Conservation (phyloP, 2,113 vertebrate species). For the Vidua chalybeata region DNA sequence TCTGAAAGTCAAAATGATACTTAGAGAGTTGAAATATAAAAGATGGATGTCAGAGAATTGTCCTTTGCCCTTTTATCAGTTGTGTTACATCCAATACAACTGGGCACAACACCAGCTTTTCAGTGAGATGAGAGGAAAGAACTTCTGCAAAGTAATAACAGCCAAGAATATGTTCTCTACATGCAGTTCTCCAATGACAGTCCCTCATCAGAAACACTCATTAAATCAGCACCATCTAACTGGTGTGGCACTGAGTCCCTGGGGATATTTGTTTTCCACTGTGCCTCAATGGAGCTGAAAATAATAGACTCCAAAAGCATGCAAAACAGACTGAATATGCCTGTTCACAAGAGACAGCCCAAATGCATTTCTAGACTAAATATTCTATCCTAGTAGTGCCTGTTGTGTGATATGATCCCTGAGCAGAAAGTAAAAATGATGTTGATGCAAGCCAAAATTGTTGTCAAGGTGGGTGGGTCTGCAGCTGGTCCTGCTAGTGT, state of each 20-base stretch:
- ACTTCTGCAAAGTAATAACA: not conserved
- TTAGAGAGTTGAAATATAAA: not conserved
- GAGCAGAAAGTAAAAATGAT: not conserved
- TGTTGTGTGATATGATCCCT: not conserved
- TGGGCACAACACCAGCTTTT: accelerated
- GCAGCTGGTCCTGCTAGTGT: not conserved
- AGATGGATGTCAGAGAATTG: not conserved
- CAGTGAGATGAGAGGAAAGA: not conserved
- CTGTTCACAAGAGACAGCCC: not conserved
- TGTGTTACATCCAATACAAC: not conserved
- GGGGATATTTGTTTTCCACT: not conserved
- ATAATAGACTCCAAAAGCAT: not conserved
- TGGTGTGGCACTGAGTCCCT: not conserved
- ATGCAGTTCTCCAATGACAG: not conserved
- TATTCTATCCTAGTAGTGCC: not conserved
- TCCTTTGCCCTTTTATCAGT: not conserved
- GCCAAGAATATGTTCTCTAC: not conserved
- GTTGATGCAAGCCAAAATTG: not conserved
- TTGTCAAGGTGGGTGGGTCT: not conserved
- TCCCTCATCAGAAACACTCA: not conserved
- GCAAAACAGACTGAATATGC: not conserved
- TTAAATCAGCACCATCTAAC: not conserved
- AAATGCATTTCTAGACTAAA: not conserved
- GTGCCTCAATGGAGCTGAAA: not conserved
- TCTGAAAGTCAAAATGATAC: not conserved